phyloP scores from a whole-genome alignment of 2,888 invertebrate genomes.

The Beris chalybata region DNA sequence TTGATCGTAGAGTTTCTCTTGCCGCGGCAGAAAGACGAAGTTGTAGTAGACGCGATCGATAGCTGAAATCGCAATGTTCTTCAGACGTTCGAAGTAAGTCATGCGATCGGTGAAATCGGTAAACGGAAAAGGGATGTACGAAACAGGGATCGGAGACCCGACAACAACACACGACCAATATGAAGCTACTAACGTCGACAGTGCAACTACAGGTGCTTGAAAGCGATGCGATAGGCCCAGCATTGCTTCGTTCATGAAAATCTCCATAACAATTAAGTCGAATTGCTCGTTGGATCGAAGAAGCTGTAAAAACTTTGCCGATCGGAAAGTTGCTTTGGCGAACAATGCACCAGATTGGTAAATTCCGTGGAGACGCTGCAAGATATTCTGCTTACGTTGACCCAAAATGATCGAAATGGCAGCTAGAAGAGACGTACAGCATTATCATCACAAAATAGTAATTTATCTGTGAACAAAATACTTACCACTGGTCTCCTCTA shows the following conservation, averaged over 20 bases:
- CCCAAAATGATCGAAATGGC: no score
- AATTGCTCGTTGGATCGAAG: slow-evolving; percentile 42
- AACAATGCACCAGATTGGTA: no score
- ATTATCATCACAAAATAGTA: no score
- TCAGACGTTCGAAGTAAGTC: slow-evolving; percentile 50
- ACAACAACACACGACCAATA: slow-evolving; percentile 39
- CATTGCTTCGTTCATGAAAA: slow-evolving; percentile 45
- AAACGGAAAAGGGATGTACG: slow-evolving; percentile 49
- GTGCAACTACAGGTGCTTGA: slow-evolving; percentile 44
- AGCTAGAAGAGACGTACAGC: no score
- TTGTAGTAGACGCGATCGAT: slow-evolving; percentile 45
- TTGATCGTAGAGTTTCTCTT: slow-evolving; percentile 46
- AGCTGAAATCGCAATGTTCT: slow-evolving; percentile 47
- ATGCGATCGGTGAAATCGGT: slow-evolving; percentile 50
- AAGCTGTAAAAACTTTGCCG: slow-evolving; percentile 4
- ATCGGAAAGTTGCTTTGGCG: no score
- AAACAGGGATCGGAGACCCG: slow-evolving; percentile 50
- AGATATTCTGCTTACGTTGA: no score
- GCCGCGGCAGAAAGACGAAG: slow-evolving; percentile 48
- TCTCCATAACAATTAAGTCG: slow-evolving; percentile 44
- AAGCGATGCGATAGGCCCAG: slow-evolving; percentile 45
- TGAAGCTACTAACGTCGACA: slow-evolving; percentile 44
- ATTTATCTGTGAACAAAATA: no score
- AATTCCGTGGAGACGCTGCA: no score
- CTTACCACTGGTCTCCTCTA: no score